phyloP scores from a whole-genome alignment of 2,888 invertebrate species.

The Nemoura dubitans region DNA sequence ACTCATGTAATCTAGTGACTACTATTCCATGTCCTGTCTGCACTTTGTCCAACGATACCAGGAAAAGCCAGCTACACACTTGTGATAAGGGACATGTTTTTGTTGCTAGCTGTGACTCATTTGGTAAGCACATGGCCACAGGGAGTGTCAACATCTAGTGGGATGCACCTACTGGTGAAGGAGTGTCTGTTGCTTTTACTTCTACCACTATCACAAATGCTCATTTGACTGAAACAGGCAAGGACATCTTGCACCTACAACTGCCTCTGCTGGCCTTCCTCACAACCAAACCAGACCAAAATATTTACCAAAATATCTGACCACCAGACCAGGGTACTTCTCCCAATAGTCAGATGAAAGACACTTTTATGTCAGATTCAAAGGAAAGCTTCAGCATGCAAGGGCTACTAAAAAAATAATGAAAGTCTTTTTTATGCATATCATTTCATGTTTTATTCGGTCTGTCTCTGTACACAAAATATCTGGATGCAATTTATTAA shows the following conservation, averaged over 20 bases:
- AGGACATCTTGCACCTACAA: too few species aligned
- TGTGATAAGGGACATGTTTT: not conserved
- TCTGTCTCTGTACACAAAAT: slow-evolving; percentile 2
- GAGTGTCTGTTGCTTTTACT: slow-evolving; percentile 2
- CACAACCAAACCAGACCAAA: not conserved
- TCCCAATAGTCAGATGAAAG: not conserved
- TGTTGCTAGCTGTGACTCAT: not conserved
- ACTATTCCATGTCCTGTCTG: not conserved
- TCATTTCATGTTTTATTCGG: not conserved
- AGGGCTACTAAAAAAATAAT: not conserved
- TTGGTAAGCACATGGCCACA: not conserved
- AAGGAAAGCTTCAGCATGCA: not conserved
- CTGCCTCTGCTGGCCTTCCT: not conserved
- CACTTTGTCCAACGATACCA: not conserved
- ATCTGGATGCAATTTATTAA: not conserved
- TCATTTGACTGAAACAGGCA: not conserved
- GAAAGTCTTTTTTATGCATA: not conserved
- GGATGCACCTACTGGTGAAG: not conserved
- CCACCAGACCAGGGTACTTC: not conserved
- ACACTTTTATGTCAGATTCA: not conserved
- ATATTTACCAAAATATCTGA: not conserved
- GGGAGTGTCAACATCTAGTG: not conserved
- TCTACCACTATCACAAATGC: not conserved
- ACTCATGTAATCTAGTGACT: not conserved
- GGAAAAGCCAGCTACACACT: not conserved